Base-by-base conservation (phyloP, 2,888 invertebrate species). In the Drosophila anomelani region DNA sequence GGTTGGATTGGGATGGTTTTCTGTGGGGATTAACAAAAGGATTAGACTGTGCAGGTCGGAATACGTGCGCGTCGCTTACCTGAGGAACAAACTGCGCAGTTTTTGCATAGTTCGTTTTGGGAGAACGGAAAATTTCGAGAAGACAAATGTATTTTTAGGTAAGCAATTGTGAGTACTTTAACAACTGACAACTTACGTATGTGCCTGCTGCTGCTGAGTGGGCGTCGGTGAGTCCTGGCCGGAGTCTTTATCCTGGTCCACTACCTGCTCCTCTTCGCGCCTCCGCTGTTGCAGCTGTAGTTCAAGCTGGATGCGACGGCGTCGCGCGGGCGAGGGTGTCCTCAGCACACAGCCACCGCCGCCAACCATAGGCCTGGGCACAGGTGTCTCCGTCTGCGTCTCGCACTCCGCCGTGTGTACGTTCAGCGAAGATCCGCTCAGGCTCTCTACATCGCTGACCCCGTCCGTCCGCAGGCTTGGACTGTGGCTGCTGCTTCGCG, bases 41-140 rank as follows among this genome's bases (percentile, higher is more conserved):
- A 44, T 20, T 29, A 38, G 10, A 8, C 1, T 6, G 3, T 9
- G 34, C 34, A 6, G 9, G 9, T 10, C 32, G 1, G 10, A 39
- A 5, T 4, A 2, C 4, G 1, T 10, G 10, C 5, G 15, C 6
- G 2, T 4, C 38, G 59, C 81, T 64, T 58, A 91, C 91, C 83
- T 91, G 26, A 87, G 79, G 83, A 92, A 92, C 78, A 92, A 81
- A 74, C 90, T 90, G 79, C 89, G 84, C 76, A 92, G 69, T 87
- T 91, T 92, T 80, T 91, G 90, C 91, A 92, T 91, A 79, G 81
- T 87, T 85, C 67, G 81, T 79, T 79, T 80, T 72, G 58, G 23
- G 69, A 46, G 47, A 77, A 88, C 85, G 60, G 79, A 85, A 80
- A 89, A 88, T 90, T 85, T 90, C 78, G 88, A 75, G 46, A 74